Evolutionary conservation across 2,888 invertebrate genomes (phyloP).

Genomic region (Polietes domitor): DNA sequence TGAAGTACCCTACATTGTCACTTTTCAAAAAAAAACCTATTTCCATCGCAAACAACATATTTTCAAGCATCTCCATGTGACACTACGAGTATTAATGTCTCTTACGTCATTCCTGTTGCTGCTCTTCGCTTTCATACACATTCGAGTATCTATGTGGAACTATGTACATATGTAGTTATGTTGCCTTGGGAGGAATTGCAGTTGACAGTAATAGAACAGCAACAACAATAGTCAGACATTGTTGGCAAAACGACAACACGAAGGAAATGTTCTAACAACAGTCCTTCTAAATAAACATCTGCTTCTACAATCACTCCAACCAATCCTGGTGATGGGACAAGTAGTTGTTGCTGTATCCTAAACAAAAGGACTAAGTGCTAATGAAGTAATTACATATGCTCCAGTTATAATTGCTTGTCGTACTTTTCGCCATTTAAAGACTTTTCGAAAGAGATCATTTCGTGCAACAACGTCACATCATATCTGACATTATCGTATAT

Average conservation of each 20-base stretch:
- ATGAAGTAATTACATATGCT: conserved; percentile 65
- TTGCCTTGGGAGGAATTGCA: conserved; percentile 55
- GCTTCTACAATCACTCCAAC: neutral
- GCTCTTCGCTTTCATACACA: neutral
- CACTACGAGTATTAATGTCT: conserved; percentile 30
- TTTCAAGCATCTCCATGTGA: conserved; percentile 18
- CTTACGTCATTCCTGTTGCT: conserved; percentile 21
- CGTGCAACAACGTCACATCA: no score
- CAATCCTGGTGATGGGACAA: neutral
- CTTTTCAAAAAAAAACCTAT: no score
- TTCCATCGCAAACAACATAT: conserved; percentile 16
- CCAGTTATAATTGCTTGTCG: conserved; percentile 53
- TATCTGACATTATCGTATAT: no score
- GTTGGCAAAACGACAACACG: conserved; percentile 22
- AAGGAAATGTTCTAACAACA: conserved; percentile 26
- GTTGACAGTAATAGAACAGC: conserved; percentile 64
- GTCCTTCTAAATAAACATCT: conserved; percentile 6
- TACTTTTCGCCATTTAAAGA: conserved; percentile 52
- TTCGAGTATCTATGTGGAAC: no score
- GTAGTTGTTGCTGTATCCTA: neutral
- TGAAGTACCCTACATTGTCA: no score
- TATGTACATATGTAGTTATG: neutral
- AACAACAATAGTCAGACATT: conserved; percentile 44
- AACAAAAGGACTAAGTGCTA: conserved; percentile 54
- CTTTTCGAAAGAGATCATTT: neutral